Percentiles rank a stretch among this genome's conserved stretches.
Evolutionary conservation across 2,797 vertebrate species (phyloP).

Genomic region (Protonibea diacanthus): DNA sequence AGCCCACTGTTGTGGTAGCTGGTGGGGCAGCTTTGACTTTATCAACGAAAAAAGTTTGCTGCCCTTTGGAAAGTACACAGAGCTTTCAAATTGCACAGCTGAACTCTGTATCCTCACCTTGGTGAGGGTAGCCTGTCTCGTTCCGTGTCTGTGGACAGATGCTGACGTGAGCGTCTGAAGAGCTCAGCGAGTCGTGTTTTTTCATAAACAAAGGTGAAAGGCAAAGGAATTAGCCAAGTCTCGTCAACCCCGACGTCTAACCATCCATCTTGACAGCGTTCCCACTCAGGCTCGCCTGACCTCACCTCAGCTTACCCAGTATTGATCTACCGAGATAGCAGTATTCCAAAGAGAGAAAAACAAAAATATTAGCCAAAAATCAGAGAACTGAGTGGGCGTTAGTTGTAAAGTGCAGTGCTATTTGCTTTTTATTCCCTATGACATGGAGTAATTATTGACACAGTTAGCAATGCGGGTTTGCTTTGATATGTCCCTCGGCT

Average conservation of each 20-base stretch:
- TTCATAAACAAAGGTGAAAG: conserved; percentile 31
- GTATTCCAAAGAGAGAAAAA: conserved; percentile 55
- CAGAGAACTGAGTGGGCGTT: conserved; percentile 19
- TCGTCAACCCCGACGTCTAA: conserved; percentile 9
- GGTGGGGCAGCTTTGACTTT: conserved; percentile 65
- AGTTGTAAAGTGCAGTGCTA: conserved; percentile 36
- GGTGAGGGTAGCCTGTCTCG: conserved; percentile 14
- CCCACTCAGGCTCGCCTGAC: conserved; percentile 33
- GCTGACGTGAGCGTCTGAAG: conserved; percentile 16
- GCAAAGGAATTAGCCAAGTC: conserved; percentile 38
- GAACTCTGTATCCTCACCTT: conserved; percentile 56
- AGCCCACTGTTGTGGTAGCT: conserved; percentile 31
- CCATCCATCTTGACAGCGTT: conserved; percentile 30
- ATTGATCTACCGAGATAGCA: conserved; percentile 57
- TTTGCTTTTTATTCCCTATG: conserved; percentile 61
- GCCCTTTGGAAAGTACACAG: conserved; percentile 77
- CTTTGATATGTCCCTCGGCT: conserved; percentile 54
- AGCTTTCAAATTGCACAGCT: conserved; percentile 48
- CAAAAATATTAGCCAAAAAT: conserved; percentile 53
- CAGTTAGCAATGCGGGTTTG: conserved; percentile 39
- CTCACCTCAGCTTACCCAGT: conserved; percentile 45
- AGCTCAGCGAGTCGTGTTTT: background rate
- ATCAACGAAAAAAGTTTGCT: conserved; percentile 74
- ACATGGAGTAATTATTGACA: conserved; percentile 62
- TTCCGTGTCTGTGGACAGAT: conserved; percentile 27